Base-by-base conservation (phyloP, 2,113 vertebrate species). In the Malaclemys terrapin region DNA sequence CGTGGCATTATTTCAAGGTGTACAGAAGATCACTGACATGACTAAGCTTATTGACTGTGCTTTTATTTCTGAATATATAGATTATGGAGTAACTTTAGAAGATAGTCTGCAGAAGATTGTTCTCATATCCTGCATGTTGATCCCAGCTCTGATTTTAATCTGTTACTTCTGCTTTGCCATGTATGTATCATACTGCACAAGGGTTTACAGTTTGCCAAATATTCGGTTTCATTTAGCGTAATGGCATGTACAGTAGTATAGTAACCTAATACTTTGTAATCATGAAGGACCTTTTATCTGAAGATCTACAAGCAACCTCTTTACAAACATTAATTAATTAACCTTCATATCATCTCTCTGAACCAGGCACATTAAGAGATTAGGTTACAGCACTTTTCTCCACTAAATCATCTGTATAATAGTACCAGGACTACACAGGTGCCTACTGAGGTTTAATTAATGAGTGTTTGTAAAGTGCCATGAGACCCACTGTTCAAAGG, bases 161-260 rank as follows among this genome's bases (percentile, higher is more conserved):
- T 97, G 95, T 96, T 98, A 98, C 83, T 42, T 96, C 95, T 90
- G 97, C 82, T 75, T 98, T 69, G 62, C 62, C 96, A 98, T 93
- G 98, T 98, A 96, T 25, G 98, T 98, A 49, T 90, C n/a, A 1
- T 56, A 10, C 27, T 24, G 13, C 11, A 49, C 49, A 14, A 13
- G 2, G 29, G 50, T 29, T 87, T 78, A 45, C 6, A 8, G 12
- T 83, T 90, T 53, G 11, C 92, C 1, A 6, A 25, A 5, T 83
- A 27, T 0, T 47, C 19, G 31, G 56, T 9, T 72, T 88, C 25
- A 72, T 47, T 0, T 52, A 45, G 62, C 24, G 56, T 22, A 87
- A 54, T 38, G 1, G 0, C 72, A 31, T 57, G 25, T 76, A 14
- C 84, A 19, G 8, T 59, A 69, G 49, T 29, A 53, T 25, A 49